These are phyloP conservation scores for Zootoca vivipara DNA, from an alignment of 2,113 vertebrate genomes.

Conservation along the genomic window DNA sequence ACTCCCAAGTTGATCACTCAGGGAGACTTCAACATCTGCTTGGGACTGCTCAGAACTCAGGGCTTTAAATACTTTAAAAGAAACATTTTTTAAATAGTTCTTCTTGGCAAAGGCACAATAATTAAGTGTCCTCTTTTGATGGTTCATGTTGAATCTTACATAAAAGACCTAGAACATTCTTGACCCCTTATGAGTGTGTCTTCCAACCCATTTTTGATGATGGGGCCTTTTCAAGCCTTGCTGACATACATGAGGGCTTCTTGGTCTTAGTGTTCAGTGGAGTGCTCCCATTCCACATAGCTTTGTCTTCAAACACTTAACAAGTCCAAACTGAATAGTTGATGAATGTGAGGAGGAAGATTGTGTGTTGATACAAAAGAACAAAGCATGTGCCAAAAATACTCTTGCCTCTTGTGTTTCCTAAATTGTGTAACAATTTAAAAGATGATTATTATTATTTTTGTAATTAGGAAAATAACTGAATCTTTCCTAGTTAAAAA, in stretches of 20 bases:
- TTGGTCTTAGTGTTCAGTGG: background rate
- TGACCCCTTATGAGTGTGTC: background rate
- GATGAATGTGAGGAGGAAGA: background rate
- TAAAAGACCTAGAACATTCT: background rate
- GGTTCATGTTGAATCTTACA: background rate
- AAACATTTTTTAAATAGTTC: too few relatives aligned
- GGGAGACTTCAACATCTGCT: too few relatives aligned
- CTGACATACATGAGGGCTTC: too few relatives aligned
- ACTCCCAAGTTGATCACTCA: too few relatives aligned
- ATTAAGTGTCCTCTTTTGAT: background rate
- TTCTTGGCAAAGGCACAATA: too few relatives aligned
- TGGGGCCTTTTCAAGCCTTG: background rate
- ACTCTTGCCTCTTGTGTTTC: background rate
- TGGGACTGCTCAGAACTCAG: too few relatives aligned
- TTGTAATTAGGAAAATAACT: constrained; percentile 28
- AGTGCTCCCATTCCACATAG: background rate
- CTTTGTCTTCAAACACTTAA: constrained; percentile 26
- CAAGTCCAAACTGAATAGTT: background rate
- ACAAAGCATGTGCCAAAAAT: background rate
- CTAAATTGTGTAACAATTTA: background rate
- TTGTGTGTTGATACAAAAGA: background rate
- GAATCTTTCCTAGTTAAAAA: background rate
- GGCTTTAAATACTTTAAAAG: too few relatives aligned
- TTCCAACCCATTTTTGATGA: background rate
- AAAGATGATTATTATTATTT: background rate